Conservation (phyloP, 2,888 invertebrate species). For the Caenorhabditis imperialis region DNA sequence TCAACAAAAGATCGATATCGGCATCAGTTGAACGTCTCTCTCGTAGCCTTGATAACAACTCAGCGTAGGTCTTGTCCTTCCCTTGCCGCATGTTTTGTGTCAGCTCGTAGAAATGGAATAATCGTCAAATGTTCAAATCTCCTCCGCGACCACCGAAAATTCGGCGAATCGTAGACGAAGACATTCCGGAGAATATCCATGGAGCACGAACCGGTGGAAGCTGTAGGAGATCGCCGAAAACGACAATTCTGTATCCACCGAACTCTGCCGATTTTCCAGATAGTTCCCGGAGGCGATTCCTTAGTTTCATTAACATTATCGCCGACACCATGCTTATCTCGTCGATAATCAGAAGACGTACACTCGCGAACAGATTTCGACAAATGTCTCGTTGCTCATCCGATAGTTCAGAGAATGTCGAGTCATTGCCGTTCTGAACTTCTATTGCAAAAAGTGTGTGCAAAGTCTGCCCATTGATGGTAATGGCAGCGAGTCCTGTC, state of each 20-base stretch:
- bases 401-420: too few species aligned
- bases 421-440: too few species aligned
- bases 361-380: background rate
- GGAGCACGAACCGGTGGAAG: background rate
- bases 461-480: conserved; percentile 39
- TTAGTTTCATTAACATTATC: background rate
- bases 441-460: conserved; percentile 41
- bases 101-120: background rate
- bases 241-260: background rate
- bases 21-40: too few species aligned
- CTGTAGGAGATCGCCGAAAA: background rate
- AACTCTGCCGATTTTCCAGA: background rate
- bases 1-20: too few species aligned
- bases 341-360: background rate
- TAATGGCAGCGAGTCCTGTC: conserved; percentile 51
- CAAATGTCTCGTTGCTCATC: background rate
- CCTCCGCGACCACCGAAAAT: background rate
- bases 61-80: background rate
- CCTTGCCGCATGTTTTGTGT: background rate
- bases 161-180: background rate
- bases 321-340: background rate
- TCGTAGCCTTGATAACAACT: background rate
- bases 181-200: background rate
- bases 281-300: background rate
- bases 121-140: background rate